Evolutionary conservation across 2,113 vertebrate species (phyloP).

Genomic region (Gavialis gangeticus): DNA sequence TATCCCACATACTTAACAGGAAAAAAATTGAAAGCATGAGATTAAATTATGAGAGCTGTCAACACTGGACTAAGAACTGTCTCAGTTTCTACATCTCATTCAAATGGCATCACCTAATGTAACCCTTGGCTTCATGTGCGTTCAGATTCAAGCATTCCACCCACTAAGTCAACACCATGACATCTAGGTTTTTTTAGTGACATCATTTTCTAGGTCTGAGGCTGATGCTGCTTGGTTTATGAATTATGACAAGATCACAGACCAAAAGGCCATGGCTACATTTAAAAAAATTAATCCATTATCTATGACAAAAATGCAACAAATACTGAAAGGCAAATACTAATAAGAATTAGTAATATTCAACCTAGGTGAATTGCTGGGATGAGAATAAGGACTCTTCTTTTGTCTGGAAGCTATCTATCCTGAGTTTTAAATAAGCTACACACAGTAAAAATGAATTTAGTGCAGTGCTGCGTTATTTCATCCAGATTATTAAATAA

Average conservation of each 20-base stretch:
- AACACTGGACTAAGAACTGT: neutral
- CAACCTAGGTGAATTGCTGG: neutral
- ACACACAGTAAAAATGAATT: slow-evolving; percentile 10
- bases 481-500: slow-evolving; percentile 20
- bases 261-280: neutral
- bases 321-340: slow-evolving; percentile 13
- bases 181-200: neutral
- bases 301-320: neutral
- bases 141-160: neutral
- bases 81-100: neutral
- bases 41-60: neutral
- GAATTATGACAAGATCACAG: slow-evolving; percentile 19
- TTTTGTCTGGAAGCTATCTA: neutral
- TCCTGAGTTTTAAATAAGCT: slow-evolving; percentile 44
- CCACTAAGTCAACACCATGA: neutral
- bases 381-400: slow-evolving; percentile 20
- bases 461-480: slow-evolving; percentile 22
- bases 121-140: neutral
- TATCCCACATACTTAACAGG: neutral
- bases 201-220: neutral
- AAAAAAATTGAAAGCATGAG: too few species aligned
- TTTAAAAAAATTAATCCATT: slow-evolving; percentile 19
- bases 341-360: slow-evolving; percentile 32
- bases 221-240: neutral
- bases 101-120: neutral